These are phyloP conservation scores for Calidris pygmaea DNA, from an alignment of 2,113 vertebrate species.

Conservation along the genomic window DNA sequence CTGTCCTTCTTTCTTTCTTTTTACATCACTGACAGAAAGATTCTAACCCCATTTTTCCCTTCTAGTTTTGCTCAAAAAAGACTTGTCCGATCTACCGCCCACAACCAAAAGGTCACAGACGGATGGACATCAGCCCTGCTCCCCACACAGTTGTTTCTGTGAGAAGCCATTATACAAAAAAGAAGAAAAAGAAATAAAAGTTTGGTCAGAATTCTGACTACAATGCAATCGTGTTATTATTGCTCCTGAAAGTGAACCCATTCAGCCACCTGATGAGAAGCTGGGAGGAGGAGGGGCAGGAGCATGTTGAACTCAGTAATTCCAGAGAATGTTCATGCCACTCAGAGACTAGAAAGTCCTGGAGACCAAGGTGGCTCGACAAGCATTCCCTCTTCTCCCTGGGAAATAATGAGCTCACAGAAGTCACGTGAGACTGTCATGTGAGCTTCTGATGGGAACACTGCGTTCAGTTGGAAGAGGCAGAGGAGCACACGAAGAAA, in stretches of 20 bases:
- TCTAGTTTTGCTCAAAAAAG: not conserved
- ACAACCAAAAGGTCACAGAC: not conserved
- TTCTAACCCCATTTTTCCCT: not conserved
- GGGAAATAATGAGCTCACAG: not conserved
- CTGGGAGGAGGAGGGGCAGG: not conserved
- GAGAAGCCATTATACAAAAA: not conserved
- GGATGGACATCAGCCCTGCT: not conserved
- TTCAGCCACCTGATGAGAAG: not conserved
- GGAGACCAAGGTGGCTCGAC: not conserved
- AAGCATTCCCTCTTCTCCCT: not conserved
- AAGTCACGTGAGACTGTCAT: fast-evolving
- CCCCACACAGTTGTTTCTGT: not conserved
- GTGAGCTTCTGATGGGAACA: not conserved
- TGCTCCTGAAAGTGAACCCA: not conserved
- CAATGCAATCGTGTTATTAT: not conserved
- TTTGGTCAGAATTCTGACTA: not conserved
- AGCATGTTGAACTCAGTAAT: not conserved
- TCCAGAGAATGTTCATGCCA: not conserved
- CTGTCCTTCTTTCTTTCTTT: not conserved
- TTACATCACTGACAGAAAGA: not conserved
- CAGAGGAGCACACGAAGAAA: not conserved
- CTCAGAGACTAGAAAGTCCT: not conserved
- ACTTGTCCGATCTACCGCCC: not conserved
- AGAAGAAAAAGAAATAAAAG: not conserved
- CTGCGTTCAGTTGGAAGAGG: not conserved